Percentiles rank a stretch among this genome's conserved stretches.
These are phyloP conservation scores for Plagodis pulveraria DNA, from an alignment of 2,888 invertebrate genomes.

Conservation along the genomic window DNA sequence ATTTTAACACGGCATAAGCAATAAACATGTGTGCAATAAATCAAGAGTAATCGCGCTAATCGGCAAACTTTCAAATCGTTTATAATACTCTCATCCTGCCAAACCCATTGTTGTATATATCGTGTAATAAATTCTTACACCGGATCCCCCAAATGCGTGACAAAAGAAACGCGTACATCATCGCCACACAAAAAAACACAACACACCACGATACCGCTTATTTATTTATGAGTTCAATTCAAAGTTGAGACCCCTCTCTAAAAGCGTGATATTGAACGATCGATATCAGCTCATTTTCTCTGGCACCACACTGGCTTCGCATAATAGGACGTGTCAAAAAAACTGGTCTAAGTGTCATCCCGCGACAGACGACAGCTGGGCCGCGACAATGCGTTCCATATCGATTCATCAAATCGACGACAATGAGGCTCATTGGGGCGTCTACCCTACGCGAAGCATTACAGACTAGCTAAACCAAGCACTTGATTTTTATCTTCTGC, in stretches of 20 bases:
- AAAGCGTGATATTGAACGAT: slow-evolving; percentile 76
- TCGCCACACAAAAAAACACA: slow-evolving; percentile 65
- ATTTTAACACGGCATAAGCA: slow-evolving; percentile 23
- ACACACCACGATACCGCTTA: slow-evolving; percentile 79
- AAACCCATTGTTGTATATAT: slow-evolving; percentile 26
- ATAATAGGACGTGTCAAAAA: slow-evolving; percentile 76
- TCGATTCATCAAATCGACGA: slow-evolving; percentile 76
- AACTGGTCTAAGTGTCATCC: slow-evolving; percentile 78
- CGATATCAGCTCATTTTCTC: slow-evolving; percentile 79
- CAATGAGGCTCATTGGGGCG: slow-evolving; percentile 69
- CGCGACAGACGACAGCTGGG: slow-evolving; percentile 81
- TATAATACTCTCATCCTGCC: slow-evolving; percentile 32
- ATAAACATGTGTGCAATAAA: slow-evolving; percentile 38
- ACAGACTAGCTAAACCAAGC: slow-evolving; percentile 44
- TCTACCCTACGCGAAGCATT: slow-evolving; percentile 57
- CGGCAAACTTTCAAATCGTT: slow-evolving; percentile 47
- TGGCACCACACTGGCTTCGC: slow-evolving; percentile 65
- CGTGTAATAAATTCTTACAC: slow-evolving; percentile 62
- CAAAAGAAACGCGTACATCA: slow-evolving; percentile 73
- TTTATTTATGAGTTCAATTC: slow-evolving; percentile 82
- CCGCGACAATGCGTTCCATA: slow-evolving; percentile 69
- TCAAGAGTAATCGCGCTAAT: slow-evolving; percentile 41
- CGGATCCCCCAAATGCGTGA: slow-evolving; percentile 67
- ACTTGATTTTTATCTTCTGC: slow-evolving; percentile 41
- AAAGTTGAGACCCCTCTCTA: slow-evolving; percentile 59